Evolutionary conservation across 2,797 vertebrate species (phyloP).

Genomic region (Hemibagrus guttatus): DNA sequence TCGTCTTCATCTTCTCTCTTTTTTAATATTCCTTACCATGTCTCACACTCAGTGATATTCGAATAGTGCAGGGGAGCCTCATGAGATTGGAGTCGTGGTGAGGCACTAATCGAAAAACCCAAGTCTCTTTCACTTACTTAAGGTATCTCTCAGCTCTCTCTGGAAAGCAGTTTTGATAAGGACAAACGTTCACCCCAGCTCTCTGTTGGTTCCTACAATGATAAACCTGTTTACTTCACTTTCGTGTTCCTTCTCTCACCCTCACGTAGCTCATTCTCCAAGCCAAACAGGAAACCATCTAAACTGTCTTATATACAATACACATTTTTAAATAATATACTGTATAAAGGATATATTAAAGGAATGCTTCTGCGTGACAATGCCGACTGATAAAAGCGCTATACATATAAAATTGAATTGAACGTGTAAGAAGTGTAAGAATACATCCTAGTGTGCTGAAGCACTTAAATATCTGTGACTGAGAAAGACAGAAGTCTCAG

Average conservation of each 20-base stretch:
- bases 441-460: not conserved
- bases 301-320: constrained; percentile 24
- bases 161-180: constrained; percentile 55
- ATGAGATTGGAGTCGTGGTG: constrained; percentile 52
- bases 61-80: constrained; percentile 40
- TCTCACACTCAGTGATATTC: constrained; percentile 44
- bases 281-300: constrained; percentile 31
- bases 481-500: constrained; percentile 7
- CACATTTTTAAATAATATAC: not conserved
- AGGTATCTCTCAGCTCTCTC: constrained; percentile 52
- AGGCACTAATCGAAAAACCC: constrained; percentile 60
- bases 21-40: constrained; percentile 39
- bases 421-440: not conserved
- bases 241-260: constrained; percentile 35
- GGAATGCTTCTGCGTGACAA: no score
- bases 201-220: constrained; percentile 42
- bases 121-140: constrained; percentile 58
- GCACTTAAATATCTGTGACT: not conserved
- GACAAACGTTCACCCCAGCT: constrained; percentile 46
- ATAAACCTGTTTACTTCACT: constrained; percentile 58
- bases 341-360: not conserved
- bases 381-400: no score
- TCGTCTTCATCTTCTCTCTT: constrained; percentile 24
- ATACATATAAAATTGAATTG: no score
- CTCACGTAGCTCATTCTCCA: constrained; percentile 13